Percentiles rank a stretch among this genome's conserved stretches.
Conservation (phyloP, 1,140 invertebrate genomes). For the Drosophila chauvacae region DNA sequence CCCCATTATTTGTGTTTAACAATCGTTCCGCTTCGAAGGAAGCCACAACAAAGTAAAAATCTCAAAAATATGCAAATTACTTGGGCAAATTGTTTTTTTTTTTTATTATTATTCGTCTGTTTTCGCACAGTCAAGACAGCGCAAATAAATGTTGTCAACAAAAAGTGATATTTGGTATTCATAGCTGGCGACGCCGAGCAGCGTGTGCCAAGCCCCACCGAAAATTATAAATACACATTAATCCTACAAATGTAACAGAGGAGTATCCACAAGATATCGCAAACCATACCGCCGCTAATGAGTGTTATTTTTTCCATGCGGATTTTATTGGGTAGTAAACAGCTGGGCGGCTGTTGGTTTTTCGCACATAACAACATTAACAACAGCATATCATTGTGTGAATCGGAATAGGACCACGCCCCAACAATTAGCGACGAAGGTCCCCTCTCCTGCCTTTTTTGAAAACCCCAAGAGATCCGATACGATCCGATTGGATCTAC, state of each 20-base stretch:
- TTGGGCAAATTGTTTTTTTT: slow-evolving; percentile 28
- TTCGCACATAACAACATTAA: slow-evolving; percentile 67
- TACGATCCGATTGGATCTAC: slow-evolving; percentile 11
- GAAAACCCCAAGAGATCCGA: slow-evolving; percentile 20
- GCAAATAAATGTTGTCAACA: slow-evolving; percentile 44
- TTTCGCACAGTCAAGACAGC: slow-evolving; percentile 15
- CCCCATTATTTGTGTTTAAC: slow-evolving; percentile 32
- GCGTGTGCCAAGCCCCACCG: slow-evolving; percentile 23
- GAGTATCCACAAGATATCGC: slow-evolving; percentile 3
- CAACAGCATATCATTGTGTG: slow-evolving; percentile 11
- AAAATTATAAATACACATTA: slow-evolving; percentile 8
- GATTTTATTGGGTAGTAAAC: slow-evolving; percentile 50
- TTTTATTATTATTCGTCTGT: too few relatives aligned
- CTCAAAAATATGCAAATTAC: slow-evolving; percentile 49
- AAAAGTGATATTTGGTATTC: slow-evolving; percentile 49
- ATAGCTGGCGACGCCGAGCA: slow-evolving; percentile 18
- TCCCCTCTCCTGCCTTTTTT: slow-evolving; percentile 1
- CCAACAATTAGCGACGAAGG: slow-evolving; percentile 54
- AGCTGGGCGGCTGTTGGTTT: slow-evolving; percentile 56
- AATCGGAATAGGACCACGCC: slow-evolving; percentile 39
- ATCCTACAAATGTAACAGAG: slow-evolving; percentile 25
- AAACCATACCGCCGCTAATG: slow-evolving; percentile 24
- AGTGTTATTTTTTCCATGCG: slow-evolving; percentile 32
- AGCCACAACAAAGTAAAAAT: slow-evolving; percentile 16
- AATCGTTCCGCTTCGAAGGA: slow-evolving; percentile 12